Evolutionary conservation across 2,113 vertebrate species (phyloP), one percentile per base, ranked within the genome.

Genomic region (Salvelinus fontinalis): DNA sequence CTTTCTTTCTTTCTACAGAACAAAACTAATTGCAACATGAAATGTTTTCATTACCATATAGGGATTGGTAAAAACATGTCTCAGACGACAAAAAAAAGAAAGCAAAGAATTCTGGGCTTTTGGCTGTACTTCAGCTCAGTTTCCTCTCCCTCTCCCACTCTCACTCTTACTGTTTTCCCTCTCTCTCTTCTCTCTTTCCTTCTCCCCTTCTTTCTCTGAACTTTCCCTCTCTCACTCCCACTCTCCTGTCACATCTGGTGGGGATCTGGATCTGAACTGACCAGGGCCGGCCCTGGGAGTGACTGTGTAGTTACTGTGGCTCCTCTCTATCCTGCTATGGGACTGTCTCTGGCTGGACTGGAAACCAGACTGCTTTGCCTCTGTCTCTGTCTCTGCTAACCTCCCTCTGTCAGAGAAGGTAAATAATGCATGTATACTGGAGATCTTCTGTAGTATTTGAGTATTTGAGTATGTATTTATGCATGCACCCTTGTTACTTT

Each of bases 241-340:
- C 87, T 74, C 79, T 81, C 12, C 75, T 73, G 77, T 77, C 85
- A 96, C 94, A 96, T 96, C 94, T 96, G 95, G 94, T 95, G 91
- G 92, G 92, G 90, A 89, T 94, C 92, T 84, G 87, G 84, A 82
- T 54, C 51, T 54, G 51, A 44, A 11, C 39, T 44, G 39, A 44
- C 39, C 39, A 44, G 39, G 39, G 39, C 39, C 9, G 9, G 39
- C 39, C 39, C 39, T 44, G 39, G 39, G 51, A 18, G 51, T 18
- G 51, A 54, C 51, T 54, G 88, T 89, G 84, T 87, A 88, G 89
- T 83, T 71, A 84, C 89, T 84, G 79, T 71, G 67, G 68, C 73
- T 39, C 84, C 87, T 70, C 85, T 81, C 59, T 81, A 81, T 57
- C 72, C 77, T 74, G 92, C 89, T 92, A 95, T 94, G 95, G 94